These are phyloP conservation scores for Pseudanteris insignis DNA, from an alignment of 2,888 invertebrate species.

Conservation along the genomic window DNA sequence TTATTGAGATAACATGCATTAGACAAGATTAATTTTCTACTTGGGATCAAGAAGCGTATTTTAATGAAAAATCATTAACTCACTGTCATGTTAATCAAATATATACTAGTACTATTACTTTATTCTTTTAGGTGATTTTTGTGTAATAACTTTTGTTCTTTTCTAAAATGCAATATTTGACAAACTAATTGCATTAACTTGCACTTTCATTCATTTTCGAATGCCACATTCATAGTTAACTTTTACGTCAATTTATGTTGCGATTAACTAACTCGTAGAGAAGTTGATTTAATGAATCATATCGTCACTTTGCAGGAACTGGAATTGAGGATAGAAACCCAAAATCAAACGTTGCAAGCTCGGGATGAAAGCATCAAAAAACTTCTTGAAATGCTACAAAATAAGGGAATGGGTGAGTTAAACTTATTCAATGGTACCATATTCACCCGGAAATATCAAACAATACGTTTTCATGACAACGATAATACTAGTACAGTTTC, in stretches of 20 bases:
- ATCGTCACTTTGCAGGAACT: conserved; percentile 76
- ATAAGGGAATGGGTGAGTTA: conserved; percentile 92
- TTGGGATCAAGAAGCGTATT: too few species aligned
- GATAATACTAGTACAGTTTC: too few species aligned
- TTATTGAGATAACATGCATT: too few species aligned
- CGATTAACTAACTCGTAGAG: neutral
- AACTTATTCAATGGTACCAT: neutral
- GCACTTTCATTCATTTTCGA: conserved; percentile 36
- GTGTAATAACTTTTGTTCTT: neutral
- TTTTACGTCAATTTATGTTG: neutral
- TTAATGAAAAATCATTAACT: too few species aligned
- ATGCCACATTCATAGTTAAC: conserved; percentile 27
- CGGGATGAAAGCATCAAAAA: conserved; percentile 99
- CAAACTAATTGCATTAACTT: neutral
- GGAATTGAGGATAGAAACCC: conserved; percentile 95
- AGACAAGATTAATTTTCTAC: too few species aligned
- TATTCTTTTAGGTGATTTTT: too few species aligned
- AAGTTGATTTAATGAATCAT: conserved; percentile 15
- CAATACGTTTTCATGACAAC: too few species aligned
- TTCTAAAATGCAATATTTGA: neutral
- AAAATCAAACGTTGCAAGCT: conserved; percentile 96
- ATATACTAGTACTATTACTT: too few species aligned
- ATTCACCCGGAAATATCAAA: too few species aligned
- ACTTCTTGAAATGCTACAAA: conserved; percentile 97
- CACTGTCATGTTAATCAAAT: too few species aligned